Base-by-base conservation (phyloP, 2,113 vertebrate genomes). In the Lates calcarifer region DNA sequence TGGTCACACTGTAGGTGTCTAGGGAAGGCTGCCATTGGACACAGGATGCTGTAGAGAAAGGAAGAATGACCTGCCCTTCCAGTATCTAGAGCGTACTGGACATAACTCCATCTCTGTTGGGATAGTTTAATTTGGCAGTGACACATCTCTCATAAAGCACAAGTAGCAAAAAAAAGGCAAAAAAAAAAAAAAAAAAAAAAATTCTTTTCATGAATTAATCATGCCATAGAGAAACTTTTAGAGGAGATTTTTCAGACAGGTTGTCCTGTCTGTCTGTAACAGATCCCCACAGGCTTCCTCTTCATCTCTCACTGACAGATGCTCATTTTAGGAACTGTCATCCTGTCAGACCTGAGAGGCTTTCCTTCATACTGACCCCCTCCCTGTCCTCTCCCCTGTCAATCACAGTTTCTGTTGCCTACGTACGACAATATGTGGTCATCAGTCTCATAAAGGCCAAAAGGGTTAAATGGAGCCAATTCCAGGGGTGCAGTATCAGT, bases 251-350 rank as follows among this genome's bases (percentile, higher is more conserved):
- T 87, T 71, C 47, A 70, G 68, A 77, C 76, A 82, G 79, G 81
- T 87, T 87, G 80, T 83, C 72, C 70, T 78, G 56, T 73, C 53
- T 69, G 64, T 79, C 72, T 81, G 49, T 64, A 74, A 85, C 62
- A 51, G 73, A 85, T 82, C 57, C 89, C 87, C 71, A 69, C 78
- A 49, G 76, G 80, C 77, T 53, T 71, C 74, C 74, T 83, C 77
- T 84, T 89, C 86, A 90, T 91, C 87, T 87, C 73, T 51, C 61
- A 37, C 81, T 85, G 90, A 92, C 90, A 93, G 91, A 74, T 90
- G 87, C 91, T 92, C 93, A 93, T 93, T 93, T 92, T 84, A 88
- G 74, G 70, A 88, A 75, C 90, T 90, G 90, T 91, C 91, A 92
- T 86, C 41, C 86, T 92, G 90, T 92, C 91, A 93, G 87, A 90